These are phyloP conservation scores for Neomorphus geoffroyi DNA, from an alignment of 2,797 vertebrate genomes.

Conservation along the genomic window DNA sequence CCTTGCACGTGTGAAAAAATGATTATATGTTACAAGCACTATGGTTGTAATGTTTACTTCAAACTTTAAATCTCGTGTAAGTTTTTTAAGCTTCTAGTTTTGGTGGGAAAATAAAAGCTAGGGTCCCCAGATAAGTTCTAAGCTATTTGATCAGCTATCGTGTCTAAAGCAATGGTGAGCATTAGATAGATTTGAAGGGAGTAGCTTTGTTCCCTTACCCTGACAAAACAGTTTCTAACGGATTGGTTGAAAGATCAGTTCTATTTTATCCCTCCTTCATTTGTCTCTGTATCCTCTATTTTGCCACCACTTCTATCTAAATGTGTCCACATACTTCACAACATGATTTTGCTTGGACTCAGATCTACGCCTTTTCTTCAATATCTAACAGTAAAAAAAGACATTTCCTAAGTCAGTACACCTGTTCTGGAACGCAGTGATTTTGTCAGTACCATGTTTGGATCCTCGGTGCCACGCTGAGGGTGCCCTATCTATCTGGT, in stretches of 20 bases:
- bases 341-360: not conserved
- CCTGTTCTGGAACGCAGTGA: not conserved
- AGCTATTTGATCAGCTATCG: not conserved
- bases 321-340: not conserved
- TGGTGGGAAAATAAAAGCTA: not conserved
- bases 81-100: not conserved
- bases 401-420: not conserved
- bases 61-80: not conserved
- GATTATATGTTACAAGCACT: not conserved
- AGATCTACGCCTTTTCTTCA: not conserved
- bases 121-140: not conserved
- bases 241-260: not conserved
- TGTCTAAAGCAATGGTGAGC: not conserved
- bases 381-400: not conserved
- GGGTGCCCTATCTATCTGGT: not conserved
- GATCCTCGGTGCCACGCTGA: not conserved
- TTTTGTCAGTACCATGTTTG: not conserved
- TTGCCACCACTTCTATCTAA: not conserved
- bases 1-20: not conserved
- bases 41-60: not conserved
- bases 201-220: not conserved
- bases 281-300: not conserved
- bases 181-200: not conserved
- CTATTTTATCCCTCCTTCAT: not conserved
- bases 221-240: not conserved